A percentile compares a stretch with the other conserved stretches of the same genome.
These are phyloP conservation scores for Anguilla marmorata DNA, from an alignment of 2,797 vertebrate species.

Conservation along the genomic window DNA sequence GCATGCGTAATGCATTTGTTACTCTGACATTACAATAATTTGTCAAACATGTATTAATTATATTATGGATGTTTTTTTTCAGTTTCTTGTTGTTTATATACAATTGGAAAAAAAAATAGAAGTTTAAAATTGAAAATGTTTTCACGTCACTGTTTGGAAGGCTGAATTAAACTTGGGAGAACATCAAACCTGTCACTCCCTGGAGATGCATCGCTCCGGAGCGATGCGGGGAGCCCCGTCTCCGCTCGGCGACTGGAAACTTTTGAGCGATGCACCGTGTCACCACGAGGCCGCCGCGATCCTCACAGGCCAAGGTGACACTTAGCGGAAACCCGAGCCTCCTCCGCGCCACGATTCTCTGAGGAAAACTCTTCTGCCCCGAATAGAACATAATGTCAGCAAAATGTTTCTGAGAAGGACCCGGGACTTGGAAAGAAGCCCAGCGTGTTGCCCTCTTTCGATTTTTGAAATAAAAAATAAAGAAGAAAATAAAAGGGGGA, in stretches of 20 bases:
- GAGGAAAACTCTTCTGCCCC: conserved; percentile 25
- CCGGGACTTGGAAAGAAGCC: conserved; percentile 15
- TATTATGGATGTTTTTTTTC: neutral
- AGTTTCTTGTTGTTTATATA: neutral
- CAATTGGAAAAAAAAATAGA: neutral
- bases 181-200: neutral
- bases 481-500: neutral
- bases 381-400: conserved; percentile 32
- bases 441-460: neutral
- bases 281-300: neutral
- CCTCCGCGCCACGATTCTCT: conserved; percentile 52
- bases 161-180: neutral
- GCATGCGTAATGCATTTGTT: neutral
- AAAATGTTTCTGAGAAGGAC: conserved; percentile 14
- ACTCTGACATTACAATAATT: neutral
- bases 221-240: neutral
- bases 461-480: neutral
- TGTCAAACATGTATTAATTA: neutral
- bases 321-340: conserved; percentile 61
- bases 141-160: neutral
- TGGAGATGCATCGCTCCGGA: neutral
- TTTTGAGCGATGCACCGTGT: neutral
- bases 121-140: neutral
- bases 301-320: conserved; percentile 67
- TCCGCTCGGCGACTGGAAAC: neutral